Base-by-base conservation (phyloP, 2,113 vertebrate species). In the Vulpes ferrilata region DNA sequence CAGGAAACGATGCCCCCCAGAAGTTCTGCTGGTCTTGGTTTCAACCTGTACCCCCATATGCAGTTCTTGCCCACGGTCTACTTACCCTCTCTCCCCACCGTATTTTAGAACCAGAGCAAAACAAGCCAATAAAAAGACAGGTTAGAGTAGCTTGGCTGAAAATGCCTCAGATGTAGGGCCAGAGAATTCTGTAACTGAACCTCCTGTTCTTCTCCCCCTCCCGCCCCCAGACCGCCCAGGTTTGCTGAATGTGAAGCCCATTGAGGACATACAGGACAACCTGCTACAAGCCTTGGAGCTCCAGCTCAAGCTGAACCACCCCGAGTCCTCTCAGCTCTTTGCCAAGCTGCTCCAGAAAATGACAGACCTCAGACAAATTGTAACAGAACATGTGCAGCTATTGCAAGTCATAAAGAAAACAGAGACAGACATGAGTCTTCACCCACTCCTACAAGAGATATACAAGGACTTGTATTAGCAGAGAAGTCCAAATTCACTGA, bases 331-430 rank as follows among this genome's bases (percentile, higher is more conserved):
- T 3, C 99, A 99, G 97, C 99, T 99, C 55, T 99, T 99, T 73
- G 99, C 99, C 98, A 99, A 99, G 98, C 98, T 99, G 98, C 99
- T 99, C 51, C 99, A 99, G 99, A 99, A 99, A 99, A 99, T 99
- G 99, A 99, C 99, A 12, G 99, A 99, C 99, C 99, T 99, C 98
- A 99, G 99, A 97, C 99, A 99, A 98, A 99, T 99, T 53, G 99
- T 99, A 89, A 99, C 99, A 0, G 99, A 99, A 95, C 99, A 99
- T 0, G 99, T 99, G 93, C 99, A 99, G 98, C 98, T 99, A 43
- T 98, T 99, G 98, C 99, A 99, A 98, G 98, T 99, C 69, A 99
- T 99, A 96, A 99, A 99, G 98, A 99, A 99, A 98, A 99, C 99
- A 0, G 99, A 99, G 98, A 98, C 99, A 53, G 99, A 99, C 98